phyloP scores from a whole-genome alignment of 1,140 invertebrate genomes.

The Drosophila navojoa region DNA sequence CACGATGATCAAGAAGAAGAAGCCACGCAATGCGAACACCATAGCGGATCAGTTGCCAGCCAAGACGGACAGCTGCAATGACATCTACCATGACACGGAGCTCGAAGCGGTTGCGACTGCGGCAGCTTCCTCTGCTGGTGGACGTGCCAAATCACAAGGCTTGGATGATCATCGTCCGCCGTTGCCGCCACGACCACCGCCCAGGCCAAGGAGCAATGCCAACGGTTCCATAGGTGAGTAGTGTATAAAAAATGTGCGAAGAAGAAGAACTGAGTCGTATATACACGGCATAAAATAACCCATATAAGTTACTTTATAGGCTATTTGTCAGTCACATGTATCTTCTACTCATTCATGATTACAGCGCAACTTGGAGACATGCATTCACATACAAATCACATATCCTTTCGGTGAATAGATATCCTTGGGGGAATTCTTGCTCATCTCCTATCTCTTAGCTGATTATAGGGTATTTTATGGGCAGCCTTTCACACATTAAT shows the following conservation, averaged over 20 bases:
- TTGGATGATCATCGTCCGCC: conserved; percentile 79
- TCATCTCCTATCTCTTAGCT: background rate
- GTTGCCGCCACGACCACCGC: conserved; percentile 78
- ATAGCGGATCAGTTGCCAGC: conserved; percentile 45
- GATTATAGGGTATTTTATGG: background rate
- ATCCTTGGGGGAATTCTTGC: too few species aligned
- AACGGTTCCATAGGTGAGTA: conserved; percentile 74
- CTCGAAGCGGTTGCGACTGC: conserved; percentile 58
- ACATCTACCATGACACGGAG: conserved; percentile 74
- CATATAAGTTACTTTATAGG: too few species aligned
- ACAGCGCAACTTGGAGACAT: too few species aligned
- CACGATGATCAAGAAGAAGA: conserved; percentile 78
- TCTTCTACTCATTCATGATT: too few species aligned
- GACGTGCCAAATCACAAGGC: conserved; percentile 51
- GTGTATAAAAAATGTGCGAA: background rate
- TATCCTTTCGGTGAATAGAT: too few species aligned
- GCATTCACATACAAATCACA: too few species aligned
- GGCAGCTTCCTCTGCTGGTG: conserved; percentile 38
- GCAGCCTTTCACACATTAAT: background rate
- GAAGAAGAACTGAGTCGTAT: too few species aligned
- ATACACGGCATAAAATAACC: too few species aligned
- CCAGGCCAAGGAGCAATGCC: conserved; percentile 61
- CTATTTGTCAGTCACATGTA: too few species aligned
- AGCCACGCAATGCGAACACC: conserved; percentile 33
- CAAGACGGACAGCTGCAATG: conserved; percentile 60